phyloP scores from a whole-genome alignment of 1,140 invertebrate genomes.

The Metaphire vulgaris region DNA sequence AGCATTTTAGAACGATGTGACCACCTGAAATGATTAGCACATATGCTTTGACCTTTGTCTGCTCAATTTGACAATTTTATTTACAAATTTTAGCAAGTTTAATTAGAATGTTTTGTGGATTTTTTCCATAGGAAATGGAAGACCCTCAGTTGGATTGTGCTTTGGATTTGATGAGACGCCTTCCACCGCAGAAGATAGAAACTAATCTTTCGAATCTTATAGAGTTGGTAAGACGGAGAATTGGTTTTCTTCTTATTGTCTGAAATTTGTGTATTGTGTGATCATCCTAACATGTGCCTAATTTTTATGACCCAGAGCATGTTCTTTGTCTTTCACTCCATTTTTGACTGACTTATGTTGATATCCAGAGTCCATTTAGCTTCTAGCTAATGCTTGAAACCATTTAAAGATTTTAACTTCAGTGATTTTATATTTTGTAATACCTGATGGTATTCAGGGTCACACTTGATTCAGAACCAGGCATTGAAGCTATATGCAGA shows the following conservation, averaged over 20 bases:
- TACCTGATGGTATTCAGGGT: no score
- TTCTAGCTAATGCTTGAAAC: background rate
- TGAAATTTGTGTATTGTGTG: conserved; percentile 11
- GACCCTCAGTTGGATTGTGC: conserved; percentile 98
- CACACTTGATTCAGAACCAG: no score
- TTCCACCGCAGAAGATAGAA: conserved; percentile 98
- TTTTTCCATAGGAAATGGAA: background rate
- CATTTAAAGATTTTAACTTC: background rate
- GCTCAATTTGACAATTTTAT: no score
- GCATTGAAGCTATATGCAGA: no score
- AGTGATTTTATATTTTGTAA: no score
- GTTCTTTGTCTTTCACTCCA: background rate
- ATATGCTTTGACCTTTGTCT: no score
- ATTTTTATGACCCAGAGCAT: background rate
- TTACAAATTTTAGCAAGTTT: no score
- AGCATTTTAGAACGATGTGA: no score
- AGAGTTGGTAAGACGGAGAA: conserved; percentile 71
- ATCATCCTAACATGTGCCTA: background rate
- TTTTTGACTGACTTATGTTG: background rate
- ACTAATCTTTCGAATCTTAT: conserved; percentile 96
- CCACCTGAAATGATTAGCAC: no score
- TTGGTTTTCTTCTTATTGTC: conserved; percentile 21
- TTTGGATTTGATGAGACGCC: conserved; percentile 92
- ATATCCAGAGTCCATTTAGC: background rate
- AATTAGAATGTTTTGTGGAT: no score